Base-by-base conservation (phyloP, 64 coral and sea anemone species). In the Stylophora pistillata region DNA sequence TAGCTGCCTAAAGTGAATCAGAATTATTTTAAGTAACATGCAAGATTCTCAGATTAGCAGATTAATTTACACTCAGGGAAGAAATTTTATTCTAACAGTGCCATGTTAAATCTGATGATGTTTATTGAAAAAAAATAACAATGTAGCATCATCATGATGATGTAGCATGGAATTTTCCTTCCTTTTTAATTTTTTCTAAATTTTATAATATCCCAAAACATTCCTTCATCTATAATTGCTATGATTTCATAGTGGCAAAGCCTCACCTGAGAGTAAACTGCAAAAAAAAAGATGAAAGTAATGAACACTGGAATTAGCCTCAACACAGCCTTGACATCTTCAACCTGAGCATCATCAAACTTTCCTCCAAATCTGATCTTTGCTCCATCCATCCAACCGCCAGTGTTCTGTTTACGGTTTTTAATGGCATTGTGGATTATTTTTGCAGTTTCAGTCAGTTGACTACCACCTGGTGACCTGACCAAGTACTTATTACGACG, bases 311-410 rank as follows among this genome's bases (percentile, higher is more conserved):
- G 85, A 28, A 95, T 54, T 65, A 95, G 53, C 31, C 86, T 91
- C 13, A 95, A 60, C 54, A 95, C 29, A 32, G 63, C 58, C 74
- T 91, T 95, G 55, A 95, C 86, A 87, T 95, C 89, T 85, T 91
- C 94, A 10, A 95, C 94, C 68, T 88, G 85, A 25, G 54, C 74
- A 25, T 88, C 75, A 18, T 76, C 54, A 56, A 91, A 95, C 13
- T 32, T 88, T 34, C 94, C 94, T 83, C 94, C 94, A 30, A 31
- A 77, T 17, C 26, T 58, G 2, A n/a, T 77, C 60, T 95, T 95
- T 55, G 78, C 85, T 58, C 76, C 73, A 63, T 95, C 89, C 28
- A 95, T 64, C 78, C 89, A 91, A 18, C 47, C 27, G 14, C 65
- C 55, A 34, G 54, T 32, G 30, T 78, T 63, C 60, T 55, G 27